Evolutionary conservation across 30 jellyfish, hydroid and myxozoan genomes (phyloP).

Genomic region (Chironex yamaguchii): DNA sequence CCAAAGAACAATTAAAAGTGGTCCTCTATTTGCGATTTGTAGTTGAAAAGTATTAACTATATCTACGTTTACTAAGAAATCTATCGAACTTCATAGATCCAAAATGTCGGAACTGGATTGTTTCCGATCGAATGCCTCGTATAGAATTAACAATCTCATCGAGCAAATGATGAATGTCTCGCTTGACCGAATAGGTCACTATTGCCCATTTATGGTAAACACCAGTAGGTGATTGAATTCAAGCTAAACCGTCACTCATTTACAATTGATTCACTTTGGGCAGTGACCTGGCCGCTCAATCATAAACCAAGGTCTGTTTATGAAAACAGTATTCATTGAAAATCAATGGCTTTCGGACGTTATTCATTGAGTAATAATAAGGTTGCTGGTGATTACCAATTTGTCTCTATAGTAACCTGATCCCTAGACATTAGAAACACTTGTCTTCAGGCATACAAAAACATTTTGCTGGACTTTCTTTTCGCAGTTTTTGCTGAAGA

Average conservation of each 20-base stretch:
- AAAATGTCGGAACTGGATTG: background rate
- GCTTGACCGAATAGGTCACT: conserved; percentile 32
- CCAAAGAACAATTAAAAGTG: background rate
- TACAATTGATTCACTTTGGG: background rate
- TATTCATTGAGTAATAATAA: background rate
- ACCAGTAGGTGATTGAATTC: background rate
- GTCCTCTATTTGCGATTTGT: too few species aligned
- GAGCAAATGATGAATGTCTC: background rate
- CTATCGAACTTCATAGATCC: background rate
- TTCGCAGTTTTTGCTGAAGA: too few species aligned
- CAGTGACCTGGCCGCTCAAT: background rate
- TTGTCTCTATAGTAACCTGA: background rate
- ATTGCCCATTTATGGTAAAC: conserved; percentile 19
- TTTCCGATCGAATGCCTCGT: background rate
- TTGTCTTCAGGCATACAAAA: too few species aligned
- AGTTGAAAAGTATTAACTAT: too few species aligned
- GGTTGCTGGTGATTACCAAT: background rate
- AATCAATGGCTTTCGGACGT: background rate
- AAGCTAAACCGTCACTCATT: background rate
- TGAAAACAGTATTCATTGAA: background rate
- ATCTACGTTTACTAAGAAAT: too few species aligned
- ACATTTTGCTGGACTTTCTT: too few species aligned
- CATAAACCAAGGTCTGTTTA: background rate
- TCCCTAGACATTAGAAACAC: background rate
- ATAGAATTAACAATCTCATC: background rate